These are phyloP conservation scores for Hydropotes inermis DNA, from an alignment of 2,113 vertebrate species.

Conservation along the genomic window DNA sequence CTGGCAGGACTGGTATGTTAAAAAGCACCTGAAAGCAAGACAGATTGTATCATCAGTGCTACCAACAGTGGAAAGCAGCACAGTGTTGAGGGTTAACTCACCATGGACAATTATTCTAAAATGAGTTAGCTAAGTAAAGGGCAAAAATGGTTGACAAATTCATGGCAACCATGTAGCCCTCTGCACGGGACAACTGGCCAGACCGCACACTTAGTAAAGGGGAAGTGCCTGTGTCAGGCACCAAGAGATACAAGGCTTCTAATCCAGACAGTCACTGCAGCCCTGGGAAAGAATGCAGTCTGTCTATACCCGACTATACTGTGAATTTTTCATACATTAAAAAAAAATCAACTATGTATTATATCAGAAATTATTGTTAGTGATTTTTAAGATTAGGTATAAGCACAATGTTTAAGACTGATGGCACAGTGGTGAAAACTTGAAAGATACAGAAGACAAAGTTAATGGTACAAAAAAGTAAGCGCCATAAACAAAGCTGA, in stretches of 20 bases:
- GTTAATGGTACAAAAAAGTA: neutral
- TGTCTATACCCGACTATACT: too few relatives aligned
- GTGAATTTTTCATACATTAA: neutral
- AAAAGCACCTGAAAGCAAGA: constrained; percentile 90
- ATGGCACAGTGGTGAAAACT: neutral
- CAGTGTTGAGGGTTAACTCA: too few relatives aligned
- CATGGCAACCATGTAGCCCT: neutral
- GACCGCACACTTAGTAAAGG: rapidly evolving
- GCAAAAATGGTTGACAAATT: rapidly evolving
- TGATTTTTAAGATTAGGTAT: neutral
- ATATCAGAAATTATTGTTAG: neutral
- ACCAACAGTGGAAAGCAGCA: neutral
- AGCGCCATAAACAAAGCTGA: neutral
- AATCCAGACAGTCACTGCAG: neutral
- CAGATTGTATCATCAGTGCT: neutral
- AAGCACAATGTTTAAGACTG: neutral
- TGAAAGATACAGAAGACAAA: neutral
- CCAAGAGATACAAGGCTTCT: neutral
- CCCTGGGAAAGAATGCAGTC: neutral
- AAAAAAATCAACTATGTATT: neutral
- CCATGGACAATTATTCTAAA: neutral
- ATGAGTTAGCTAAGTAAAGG: neutral
- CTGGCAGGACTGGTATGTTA: constrained; percentile 97
- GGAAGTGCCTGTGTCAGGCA: neutral
- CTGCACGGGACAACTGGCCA: neutral